Base-by-base conservation (phyloP, 2,888 invertebrate genomes). In the Alentia gelatinosa region DNA sequence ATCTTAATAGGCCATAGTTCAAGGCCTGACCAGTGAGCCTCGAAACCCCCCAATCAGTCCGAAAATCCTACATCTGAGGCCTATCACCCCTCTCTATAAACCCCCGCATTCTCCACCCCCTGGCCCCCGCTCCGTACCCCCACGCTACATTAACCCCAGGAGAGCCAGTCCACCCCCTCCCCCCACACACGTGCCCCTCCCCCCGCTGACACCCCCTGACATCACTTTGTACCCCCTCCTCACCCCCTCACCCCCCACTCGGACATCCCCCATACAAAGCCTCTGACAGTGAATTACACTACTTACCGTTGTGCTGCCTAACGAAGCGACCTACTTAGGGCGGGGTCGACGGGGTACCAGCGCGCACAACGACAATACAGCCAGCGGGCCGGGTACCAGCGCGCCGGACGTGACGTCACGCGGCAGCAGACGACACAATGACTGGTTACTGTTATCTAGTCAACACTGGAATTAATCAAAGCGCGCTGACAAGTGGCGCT, bases 391-490 rank as follows among this genome's bases (percentile, higher is more conserved):
- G 9, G 15, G 35, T 26, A 39, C 30, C 74, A 9, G 26, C n/a
- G n/a, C n/a, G n/a, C n/a, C n/a, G n/a, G n/a, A n/a, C n/a, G n/a
- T n/a, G n/a, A n/a, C 47, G 86, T 86, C 86, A 26, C 26, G 12
- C 86, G 15, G 9, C 86, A 50, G 86, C 86, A 86, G 42, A 86
- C 47, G 86, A 47, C 86, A 42, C 86, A 42, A 50, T 47, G 86
- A 12, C 42, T 5, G 83, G 47, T 42, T 35, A 86, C 86, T 86
- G 30, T 19, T n/a, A 4, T 9, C 86, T 47, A 50, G 30, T 47
- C 86, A 47, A 35, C 47, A 26, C 47, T n/a, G 15, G 26, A 30
- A 86, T 86, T 86, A 86, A 86, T 86, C 86, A 86, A 86, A 19
- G 50, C 30, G 15, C 23, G 30, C 42, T 86, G 86, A 86, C 86